phyloP scores from a whole-genome alignment of 2,113 vertebrate genomes.

The Hymenochirus boettgeri region DNA sequence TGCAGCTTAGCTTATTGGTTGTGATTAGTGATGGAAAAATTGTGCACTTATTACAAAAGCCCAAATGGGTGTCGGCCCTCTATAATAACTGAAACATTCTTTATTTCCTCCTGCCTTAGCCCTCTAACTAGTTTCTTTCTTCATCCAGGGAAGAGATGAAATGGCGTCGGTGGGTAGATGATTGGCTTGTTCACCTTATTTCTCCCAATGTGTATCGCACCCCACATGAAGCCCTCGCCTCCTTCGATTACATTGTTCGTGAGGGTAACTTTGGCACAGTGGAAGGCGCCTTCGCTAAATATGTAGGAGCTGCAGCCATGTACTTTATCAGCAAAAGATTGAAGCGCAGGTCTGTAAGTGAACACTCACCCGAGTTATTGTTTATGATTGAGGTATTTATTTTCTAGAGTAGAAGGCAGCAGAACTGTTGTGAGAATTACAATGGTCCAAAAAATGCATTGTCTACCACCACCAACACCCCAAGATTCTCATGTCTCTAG shows the following conservation, averaged over 20 bases:
- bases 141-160: conserved; percentile 87
- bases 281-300: conserved; percentile 90
- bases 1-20: too few species aligned
- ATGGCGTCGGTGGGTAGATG: conserved; percentile 91
- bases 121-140: background rate
- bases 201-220: conserved; percentile 96
- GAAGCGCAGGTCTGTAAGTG: conserved; percentile 75
- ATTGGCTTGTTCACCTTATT: conserved; percentile 94
- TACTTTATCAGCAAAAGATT: conserved; percentile 86
- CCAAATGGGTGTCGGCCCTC: background rate
- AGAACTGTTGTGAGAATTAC: too few species aligned
- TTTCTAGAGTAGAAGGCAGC: too few species aligned
- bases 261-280: conserved; percentile 85
- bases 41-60: background rate
- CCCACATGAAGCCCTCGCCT: conserved; percentile 77
- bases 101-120: background rate
- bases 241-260: conserved; percentile 93
- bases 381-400: too few species aligned
- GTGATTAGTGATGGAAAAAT: background rate
- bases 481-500: too few species aligned
- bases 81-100: background rate
- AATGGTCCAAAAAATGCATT: background rate
- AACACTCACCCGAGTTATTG: too few species aligned
- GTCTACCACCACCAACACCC: background rate
- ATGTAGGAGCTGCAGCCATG: conserved; percentile 87